A percentile compares a stretch with the other conserved stretches of the same genome.
phyloP scores from a whole-genome alignment of 2,797 vertebrate species.

The Esox masquinongy region DNA sequence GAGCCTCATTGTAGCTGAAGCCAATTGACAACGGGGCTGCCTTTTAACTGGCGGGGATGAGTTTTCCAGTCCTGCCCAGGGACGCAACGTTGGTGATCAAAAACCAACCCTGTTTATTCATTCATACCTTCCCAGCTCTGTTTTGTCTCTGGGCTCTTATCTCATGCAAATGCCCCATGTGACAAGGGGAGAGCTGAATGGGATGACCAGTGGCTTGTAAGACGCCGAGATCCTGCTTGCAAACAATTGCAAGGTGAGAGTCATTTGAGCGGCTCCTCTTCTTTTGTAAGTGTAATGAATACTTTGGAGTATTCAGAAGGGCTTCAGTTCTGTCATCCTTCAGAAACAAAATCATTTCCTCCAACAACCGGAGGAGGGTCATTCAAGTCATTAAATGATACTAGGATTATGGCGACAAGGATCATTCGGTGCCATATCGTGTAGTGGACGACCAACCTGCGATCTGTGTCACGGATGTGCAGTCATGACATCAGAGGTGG shows the following conservation, averaged over 20 bases:
- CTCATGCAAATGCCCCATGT: conserved; percentile 72
- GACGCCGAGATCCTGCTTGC: conserved; percentile 65
- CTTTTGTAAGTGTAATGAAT: conserved; percentile 93
- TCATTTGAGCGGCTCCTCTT: conserved; percentile 68
- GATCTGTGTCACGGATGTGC: conserved; percentile 54
- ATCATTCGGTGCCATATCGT: conserved; percentile 72
- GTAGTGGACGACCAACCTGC: conserved; percentile 27
- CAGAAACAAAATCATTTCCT: conserved; percentile 79
- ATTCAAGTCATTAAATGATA: conserved; percentile 85
- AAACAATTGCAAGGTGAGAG: conserved; percentile 74
- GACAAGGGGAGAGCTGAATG: conserved; percentile 66
- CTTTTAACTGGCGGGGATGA: neutral
- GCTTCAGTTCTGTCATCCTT: conserved; percentile 83
- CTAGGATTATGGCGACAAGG: conserved; percentile 77
- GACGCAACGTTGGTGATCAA: conserved; percentile 13
- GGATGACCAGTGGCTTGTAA: conserved; percentile 45
- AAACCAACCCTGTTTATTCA: conserved; percentile 46
- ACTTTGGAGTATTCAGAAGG: conserved; percentile 84
- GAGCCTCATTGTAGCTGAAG: conserved; percentile 17
- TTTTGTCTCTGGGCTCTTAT: conserved; percentile 69
- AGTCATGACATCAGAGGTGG: conserved; percentile 38
- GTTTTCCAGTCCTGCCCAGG: neutral
- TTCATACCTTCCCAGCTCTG: conserved; percentile 46
- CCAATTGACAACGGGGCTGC: conserved; percentile 1
- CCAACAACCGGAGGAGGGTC: conserved; percentile 76